A percentile compares a stretch with the other conserved stretches of the same genome.
Conservation (phyloP, 2,888 invertebrate species). For the Drymonia ruficornis region DNA sequence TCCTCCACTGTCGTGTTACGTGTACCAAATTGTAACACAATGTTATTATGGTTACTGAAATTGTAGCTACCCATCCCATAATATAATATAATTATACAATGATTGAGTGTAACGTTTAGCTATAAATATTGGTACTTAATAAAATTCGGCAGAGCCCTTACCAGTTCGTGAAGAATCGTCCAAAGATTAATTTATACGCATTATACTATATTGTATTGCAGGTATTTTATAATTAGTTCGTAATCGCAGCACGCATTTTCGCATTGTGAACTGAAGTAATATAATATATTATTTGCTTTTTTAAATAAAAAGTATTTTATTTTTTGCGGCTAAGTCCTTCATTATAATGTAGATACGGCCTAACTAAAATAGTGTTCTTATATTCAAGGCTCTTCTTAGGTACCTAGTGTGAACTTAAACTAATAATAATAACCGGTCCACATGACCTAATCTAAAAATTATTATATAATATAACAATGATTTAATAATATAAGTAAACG, state of each 20-base stretch:
- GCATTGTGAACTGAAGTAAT: constrained; percentile 52
- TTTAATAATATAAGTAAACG: too few species aligned
- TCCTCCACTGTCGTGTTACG: too few species aligned
- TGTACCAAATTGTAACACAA: too few species aligned
- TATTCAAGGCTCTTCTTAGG: too few species aligned
- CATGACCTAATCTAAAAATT: too few species aligned
- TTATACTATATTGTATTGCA: constrained; percentile 51
- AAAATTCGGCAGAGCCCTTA: constrained; percentile 66
- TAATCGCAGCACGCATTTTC: constrained; percentile 57
- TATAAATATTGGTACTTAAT: constrained; percentile 27
- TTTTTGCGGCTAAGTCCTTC: constrained; percentile 9
- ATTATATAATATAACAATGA: too few species aligned
- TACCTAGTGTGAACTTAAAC: too few species aligned
- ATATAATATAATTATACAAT: constrained; percentile 17
- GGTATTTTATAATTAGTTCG: constrained; percentile 49
- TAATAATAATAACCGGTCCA: too few species aligned
- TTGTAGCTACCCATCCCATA: constrained; percentile 31
- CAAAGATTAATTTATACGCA: constrained; percentile 68
- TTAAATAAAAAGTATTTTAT: constrained; percentile 36
- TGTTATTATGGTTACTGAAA: constrained; percentile 4
- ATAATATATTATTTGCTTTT: constrained; percentile 62
- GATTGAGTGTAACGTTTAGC: constrained; percentile 15
- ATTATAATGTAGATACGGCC: background rate
- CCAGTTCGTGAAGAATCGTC: constrained; percentile 76
- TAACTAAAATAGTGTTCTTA: too few species aligned